Percentiles rank a stretch among this genome's conserved stretches.
Evolutionary conservation across 2,113 vertebrate genomes (phyloP).

Genomic region (Pagrus major): DNA sequence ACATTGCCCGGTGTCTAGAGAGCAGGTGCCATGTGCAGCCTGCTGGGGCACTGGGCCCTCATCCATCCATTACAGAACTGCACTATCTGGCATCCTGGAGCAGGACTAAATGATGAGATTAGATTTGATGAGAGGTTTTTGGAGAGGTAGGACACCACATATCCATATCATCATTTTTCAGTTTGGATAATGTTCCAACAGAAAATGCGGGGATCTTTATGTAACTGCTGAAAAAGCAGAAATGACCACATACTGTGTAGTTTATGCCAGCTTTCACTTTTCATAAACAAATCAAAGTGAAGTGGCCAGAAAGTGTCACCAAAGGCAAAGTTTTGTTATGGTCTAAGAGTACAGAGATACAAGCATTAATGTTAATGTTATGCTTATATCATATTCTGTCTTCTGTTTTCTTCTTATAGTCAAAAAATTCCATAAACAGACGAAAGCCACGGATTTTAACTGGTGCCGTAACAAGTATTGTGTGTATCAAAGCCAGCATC

Average conservation of each 20-base stretch:
- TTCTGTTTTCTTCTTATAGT: neutral
- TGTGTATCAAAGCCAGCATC: too few species aligned
- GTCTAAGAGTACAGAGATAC: neutral
- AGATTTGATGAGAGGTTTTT: constrained; percentile 13
- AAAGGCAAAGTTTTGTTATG: neutral
- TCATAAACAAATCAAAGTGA: neutral
- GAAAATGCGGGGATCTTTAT: neutral
- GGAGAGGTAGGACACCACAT: neutral
- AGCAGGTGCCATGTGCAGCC: neutral
- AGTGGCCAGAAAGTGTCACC: neutral
- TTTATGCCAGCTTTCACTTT: neutral
- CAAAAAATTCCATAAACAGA: too few species aligned
- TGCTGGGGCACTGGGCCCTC: constrained; percentile 19
- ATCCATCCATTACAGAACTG: neutral
- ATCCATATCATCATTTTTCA: constrained; percentile 4
- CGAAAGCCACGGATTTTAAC: neutral
- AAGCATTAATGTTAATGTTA: neutral
- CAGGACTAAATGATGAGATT: constrained; percentile 20
- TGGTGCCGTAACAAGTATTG: too few species aligned
- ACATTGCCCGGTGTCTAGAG: neutral
- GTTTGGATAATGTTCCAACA: neutral
- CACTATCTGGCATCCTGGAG: neutral
- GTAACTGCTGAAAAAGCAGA: neutral
- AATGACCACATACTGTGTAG: neutral
- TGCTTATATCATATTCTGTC: neutral